phyloP scores from a whole-genome alignment of 2,113 vertebrate species.

The Isichthys henryi region DNA sequence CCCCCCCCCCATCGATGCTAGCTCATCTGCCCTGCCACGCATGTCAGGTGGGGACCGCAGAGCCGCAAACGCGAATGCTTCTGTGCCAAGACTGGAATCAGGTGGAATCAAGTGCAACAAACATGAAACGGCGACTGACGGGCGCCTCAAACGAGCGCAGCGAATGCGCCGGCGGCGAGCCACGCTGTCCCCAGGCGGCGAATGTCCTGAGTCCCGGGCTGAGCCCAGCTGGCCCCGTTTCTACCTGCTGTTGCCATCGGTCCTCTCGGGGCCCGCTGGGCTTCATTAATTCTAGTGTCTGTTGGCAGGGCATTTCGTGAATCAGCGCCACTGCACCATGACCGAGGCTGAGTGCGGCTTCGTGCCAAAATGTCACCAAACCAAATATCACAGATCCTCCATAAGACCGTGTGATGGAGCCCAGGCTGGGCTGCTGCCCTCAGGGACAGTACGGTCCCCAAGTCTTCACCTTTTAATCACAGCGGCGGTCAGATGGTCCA shows the following conservation, averaged over 20 bases:
- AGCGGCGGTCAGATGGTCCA: neutral
- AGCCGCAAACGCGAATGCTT: neutral
- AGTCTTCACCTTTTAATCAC: neutral
- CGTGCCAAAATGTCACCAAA: neutral
- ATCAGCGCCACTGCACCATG: neutral
- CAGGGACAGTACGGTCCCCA: neutral
- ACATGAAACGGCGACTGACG: neutral
- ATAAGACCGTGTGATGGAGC: neutral
- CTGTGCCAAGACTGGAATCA: neutral
- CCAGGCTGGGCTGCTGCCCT: neutral
- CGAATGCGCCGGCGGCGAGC: neutral
- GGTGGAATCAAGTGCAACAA: neutral
- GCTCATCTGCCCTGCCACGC: neutral
- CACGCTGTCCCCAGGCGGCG: neutral
- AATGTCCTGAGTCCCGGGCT: neutral
- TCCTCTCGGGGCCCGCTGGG: neutral
- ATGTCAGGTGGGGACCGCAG: neutral
- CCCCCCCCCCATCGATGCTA: neutral
- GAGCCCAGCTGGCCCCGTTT: neutral
- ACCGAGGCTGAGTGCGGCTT: neutral
- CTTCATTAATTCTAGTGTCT: slow-evolving; percentile 7
- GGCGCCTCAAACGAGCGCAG: neutral
- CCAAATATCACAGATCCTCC: neutral
- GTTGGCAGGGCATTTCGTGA: neutral
- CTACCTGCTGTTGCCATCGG: neutral